phyloP scores from a whole-genome alignment of 2,113 vertebrate genomes.

The Crotalus tigris region DNA sequence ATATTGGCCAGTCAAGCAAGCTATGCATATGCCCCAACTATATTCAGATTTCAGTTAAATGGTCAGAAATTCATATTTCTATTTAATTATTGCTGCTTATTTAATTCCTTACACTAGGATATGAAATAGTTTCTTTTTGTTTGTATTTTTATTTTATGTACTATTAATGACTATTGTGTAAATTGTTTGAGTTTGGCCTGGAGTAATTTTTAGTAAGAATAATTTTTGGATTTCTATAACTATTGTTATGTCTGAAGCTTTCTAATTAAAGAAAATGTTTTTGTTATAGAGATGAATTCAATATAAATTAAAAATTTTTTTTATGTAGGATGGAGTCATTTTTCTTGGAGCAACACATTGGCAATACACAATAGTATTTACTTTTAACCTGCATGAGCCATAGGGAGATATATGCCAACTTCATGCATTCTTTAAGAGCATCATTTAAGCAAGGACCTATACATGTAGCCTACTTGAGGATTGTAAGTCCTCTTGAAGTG shows the following conservation, averaged over 20 bases:
- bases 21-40: not conserved
- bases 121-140: constrained; percentile 36
- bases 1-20: not conserved
- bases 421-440: not conserved
- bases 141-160: constrained; percentile 18
- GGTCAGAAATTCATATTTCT: constrained; percentile 7
- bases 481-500: not conserved
- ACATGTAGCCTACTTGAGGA: not conserved
- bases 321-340: not conserved
- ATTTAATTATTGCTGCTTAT: not conserved
- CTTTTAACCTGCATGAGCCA: not conserved
- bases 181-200: constrained; percentile 29
- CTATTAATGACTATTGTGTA: constrained; percentile 25
- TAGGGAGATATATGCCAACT: not conserved
- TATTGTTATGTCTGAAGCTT: constrained; percentile 22
- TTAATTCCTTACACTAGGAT: not conserved
- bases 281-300: not conserved
- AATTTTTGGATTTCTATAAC: constrained; percentile 26
- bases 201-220: constrained; percentile 6
- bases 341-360: constrained; percentile 20
- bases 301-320: constrained; percentile 2
- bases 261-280: constrained; percentile 36
- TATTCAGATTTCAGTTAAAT: not conserved
- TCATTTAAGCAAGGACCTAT: too few species aligned
- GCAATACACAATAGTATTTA: not conserved